A percentile compares a stretch with the other conserved stretches of the same genome.
Evolutionary conservation across 2,113 vertebrate species (phyloP).

Genomic region (Erythrolamprus reginae): DNA sequence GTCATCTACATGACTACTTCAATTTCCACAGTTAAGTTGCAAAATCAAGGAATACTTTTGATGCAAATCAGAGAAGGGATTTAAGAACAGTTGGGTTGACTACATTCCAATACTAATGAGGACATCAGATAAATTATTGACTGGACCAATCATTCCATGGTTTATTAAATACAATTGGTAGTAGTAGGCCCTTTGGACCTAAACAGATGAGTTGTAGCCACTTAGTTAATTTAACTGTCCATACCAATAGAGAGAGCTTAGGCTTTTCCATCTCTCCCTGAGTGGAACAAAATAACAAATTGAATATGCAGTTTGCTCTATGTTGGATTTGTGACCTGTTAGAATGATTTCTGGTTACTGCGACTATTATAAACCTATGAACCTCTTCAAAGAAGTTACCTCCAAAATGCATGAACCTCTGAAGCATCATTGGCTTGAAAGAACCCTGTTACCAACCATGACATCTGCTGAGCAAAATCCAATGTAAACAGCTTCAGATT

Average conservation of each 20-base stretch:
- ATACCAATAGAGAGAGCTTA: background rate
- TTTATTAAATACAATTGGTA: background rate
- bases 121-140: background rate
- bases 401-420: background rate
- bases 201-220: background rate
- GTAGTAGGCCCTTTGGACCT: background rate
- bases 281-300: background rate
- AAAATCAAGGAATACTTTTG: background rate
- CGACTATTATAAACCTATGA: background rate
- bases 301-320: background rate
- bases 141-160: background rate
- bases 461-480: background rate
- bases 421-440: background rate
- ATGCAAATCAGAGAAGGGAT: background rate
- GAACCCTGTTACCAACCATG: background rate
- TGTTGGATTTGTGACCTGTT: background rate
- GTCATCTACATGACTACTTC: background rate
- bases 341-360: background rate
- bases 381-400: background rate
- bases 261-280: background rate
- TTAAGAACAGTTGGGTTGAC: background rate
- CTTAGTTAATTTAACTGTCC: background rate
- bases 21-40: background rate
- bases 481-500: background rate
- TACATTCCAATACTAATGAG: background rate